Percentiles rank a stretch among this genome's conserved stretches.
Evolutionary conservation across 1,140 invertebrate species (phyloP).

Genomic region (Euborellia annulipes): DNA sequence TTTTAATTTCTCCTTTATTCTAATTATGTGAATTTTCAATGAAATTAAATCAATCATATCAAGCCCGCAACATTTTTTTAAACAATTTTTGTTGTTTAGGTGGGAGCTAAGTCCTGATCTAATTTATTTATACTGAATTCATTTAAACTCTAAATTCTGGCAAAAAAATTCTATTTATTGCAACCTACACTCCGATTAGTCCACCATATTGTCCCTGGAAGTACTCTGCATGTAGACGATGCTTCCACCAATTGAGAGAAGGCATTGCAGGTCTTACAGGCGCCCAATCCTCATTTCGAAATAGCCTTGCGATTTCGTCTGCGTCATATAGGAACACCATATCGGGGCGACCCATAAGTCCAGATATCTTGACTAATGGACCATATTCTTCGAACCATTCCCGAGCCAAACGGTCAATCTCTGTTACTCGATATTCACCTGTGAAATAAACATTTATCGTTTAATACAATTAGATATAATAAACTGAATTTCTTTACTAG

Average conservation of each 20-base stretch:
- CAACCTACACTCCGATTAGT: constrained; percentile 66
- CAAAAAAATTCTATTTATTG: no score
- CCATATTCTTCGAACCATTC: constrained; percentile 46
- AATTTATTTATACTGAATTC: no score
- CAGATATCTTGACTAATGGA: constrained; percentile 53
- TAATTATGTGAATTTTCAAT: no score
- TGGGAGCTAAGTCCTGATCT: no score
- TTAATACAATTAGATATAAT: no score
- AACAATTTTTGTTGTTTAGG: no score
- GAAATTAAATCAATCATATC: no score
- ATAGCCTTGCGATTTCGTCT: constrained; percentile 56
- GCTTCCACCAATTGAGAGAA: constrained; percentile 61
- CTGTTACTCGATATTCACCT: constrained; percentile 42
- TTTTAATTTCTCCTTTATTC: no score
- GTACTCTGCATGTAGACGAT: constrained; percentile 51
- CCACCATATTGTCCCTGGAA: constrained; percentile 49
- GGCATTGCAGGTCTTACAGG: constrained; percentile 64
- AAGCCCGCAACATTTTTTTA: no score
- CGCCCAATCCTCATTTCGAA: constrained; percentile 55
- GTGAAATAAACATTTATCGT: no score
- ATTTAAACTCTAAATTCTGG: no score
- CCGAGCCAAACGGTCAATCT: constrained; percentile 55
- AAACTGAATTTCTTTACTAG: no score
- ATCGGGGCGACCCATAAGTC: constrained; percentile 58
- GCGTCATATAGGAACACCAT: constrained; percentile 62